Conservation (phyloP, 2,888 invertebrate species). For the Phaedon cochleariae region DNA sequence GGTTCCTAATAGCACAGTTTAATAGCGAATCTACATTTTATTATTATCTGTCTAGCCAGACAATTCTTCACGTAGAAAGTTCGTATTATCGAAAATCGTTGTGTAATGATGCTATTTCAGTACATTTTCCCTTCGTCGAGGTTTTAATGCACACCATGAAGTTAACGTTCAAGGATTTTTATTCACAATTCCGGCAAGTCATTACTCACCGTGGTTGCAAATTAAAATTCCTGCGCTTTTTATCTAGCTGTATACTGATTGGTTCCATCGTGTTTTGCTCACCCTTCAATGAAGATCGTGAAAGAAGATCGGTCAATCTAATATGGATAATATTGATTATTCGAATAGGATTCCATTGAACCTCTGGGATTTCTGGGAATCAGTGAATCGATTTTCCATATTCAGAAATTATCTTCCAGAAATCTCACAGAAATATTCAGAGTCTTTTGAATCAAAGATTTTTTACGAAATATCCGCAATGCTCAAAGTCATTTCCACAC, state of each 20-base stretch:
- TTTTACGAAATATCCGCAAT: too few relatives aligned
- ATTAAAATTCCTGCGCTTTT: slow-evolving; percentile 29
- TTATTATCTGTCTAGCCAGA: not conserved
- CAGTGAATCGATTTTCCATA: too few relatives aligned
- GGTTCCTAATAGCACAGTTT: too few relatives aligned
- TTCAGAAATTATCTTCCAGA: too few relatives aligned
- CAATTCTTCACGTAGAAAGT: not conserved
- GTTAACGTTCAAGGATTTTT: not conserved
- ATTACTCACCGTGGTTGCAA: slow-evolving; percentile 25
- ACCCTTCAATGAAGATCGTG: not conserved
- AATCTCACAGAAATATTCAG: too few relatives aligned
- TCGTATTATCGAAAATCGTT: not conserved
- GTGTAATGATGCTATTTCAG: slow-evolving; percentile 7
- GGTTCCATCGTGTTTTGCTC: not conserved
- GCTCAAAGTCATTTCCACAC: too few relatives aligned
- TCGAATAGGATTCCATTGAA: too few relatives aligned
- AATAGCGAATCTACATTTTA: too few relatives aligned
- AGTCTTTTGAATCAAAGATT: too few relatives aligned
- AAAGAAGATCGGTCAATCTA: too few relatives aligned
- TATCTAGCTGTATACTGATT: slow-evolving; percentile 20
- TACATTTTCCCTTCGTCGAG: slow-evolving; percentile 5
- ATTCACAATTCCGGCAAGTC: slow-evolving; percentile 21
- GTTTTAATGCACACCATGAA: slow-evolving; percentile 18
- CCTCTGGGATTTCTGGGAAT: too few relatives aligned
- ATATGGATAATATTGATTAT: too few relatives aligned